Conservation (phyloP, 2,888 invertebrate species). For the Heliconius charithonia region DNA sequence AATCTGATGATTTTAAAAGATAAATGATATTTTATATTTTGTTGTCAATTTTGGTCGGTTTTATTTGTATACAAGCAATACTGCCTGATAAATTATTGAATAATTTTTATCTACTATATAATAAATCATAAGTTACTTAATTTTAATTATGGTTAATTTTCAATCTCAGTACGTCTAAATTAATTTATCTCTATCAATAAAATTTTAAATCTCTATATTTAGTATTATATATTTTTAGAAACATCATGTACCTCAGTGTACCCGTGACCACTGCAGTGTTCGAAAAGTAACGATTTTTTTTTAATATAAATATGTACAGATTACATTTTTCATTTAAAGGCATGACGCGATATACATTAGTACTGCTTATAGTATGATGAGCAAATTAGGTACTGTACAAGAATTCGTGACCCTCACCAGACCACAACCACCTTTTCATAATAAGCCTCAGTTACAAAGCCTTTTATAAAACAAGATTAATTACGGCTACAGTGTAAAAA, state of each 20-base stretch:
- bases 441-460: background rate
- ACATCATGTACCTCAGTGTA: too few species aligned
- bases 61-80: background rate
- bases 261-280: too few species aligned
- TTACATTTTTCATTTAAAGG: too few species aligned
- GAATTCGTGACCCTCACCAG: background rate
- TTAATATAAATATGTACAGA: too few species aligned
- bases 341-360: too few species aligned
- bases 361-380: background rate
- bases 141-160: too few species aligned
- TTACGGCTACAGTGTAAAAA: conserved; percentile 12
- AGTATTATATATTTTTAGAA: too few species aligned
- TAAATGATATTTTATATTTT: background rate
- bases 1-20: background rate
- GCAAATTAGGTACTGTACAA: background rate
- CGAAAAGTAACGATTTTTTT: too few species aligned
- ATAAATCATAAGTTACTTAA: too few species aligned
- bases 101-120: background rate
- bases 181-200: too few species aligned
- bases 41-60: background rate
- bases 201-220: too few species aligned
- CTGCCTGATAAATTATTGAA: too few species aligned
- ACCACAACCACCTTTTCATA: background rate
- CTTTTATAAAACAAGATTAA: conserved; percentile 24
- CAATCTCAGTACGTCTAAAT: background rate